Conservation (phyloP, 2,888 invertebrate species). For the Netelia fuscicornis region DNA sequence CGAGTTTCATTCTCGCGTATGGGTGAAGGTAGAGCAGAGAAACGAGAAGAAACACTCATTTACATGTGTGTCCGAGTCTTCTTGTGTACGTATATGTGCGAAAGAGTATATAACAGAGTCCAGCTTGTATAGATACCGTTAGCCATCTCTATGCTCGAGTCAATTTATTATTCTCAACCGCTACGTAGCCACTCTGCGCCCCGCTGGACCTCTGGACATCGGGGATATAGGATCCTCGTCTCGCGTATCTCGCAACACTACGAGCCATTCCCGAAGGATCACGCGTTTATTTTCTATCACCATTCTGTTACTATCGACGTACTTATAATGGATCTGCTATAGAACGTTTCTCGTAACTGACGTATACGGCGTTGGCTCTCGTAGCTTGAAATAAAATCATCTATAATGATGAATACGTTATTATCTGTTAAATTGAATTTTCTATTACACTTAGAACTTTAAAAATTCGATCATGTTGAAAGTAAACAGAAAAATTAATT, state of each 20-base stretch:
- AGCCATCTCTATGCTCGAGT: slow-evolving; percentile 63
- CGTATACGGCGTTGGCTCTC: background rate
- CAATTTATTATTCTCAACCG: slow-evolving; percentile 76
- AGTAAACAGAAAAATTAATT: too few relatives aligned
- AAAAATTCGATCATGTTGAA: too few relatives aligned
- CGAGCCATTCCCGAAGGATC: slow-evolving; percentile 61
- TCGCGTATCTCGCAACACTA: slow-evolving; percentile 19
- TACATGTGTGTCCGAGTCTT: background rate
- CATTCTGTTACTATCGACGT: slow-evolving; percentile 49
- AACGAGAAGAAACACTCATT: slow-evolving; percentile 22
- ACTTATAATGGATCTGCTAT: slow-evolving; percentile 42
- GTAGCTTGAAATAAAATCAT: slow-evolving; percentile 10
- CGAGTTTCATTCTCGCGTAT: slow-evolving; percentile 44
- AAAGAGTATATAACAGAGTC: slow-evolving; percentile 55
- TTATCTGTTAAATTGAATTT: slow-evolving; percentile 23
- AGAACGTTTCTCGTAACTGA: too few relatives aligned
- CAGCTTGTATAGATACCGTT: slow-evolving; percentile 60
- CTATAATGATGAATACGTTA: slow-evolving; percentile 12
- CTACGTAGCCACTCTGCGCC: slow-evolving; percentile 36
- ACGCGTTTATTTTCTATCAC: slow-evolving; percentile 61
- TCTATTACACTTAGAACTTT: background rate
- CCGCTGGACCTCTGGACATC: slow-evolving; percentile 58
- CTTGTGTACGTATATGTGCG: slow-evolving; percentile 22
- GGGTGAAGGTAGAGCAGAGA: slow-evolving; percentile 31
- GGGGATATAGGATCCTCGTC: slow-evolving; percentile 40